Evolutionary conservation across 2,797 vertebrate genomes (phyloP).

Genomic region (Anolis apletophallus): DNA sequence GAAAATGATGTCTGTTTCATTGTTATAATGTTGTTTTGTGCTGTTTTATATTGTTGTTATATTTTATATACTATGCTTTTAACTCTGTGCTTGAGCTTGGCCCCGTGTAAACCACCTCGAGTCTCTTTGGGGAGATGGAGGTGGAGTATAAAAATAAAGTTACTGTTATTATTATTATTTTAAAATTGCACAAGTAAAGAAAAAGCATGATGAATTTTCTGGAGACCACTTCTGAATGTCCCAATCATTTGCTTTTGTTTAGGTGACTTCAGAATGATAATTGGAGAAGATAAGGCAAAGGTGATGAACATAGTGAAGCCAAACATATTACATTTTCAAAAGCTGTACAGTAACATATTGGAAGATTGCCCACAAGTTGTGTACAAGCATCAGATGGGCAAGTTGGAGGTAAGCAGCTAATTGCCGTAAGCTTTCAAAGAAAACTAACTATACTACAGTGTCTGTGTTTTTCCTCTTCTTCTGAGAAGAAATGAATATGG

Average conservation of each 20-base stretch:
- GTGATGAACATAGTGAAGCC: constrained; percentile 92
- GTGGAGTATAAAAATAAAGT: no score
- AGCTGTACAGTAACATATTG: constrained; percentile 89
- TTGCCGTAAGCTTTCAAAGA: background rate
- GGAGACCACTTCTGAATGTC: no score
- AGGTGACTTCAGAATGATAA: constrained; percentile 97
- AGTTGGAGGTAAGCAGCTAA: constrained; percentile 86
- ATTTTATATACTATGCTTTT: no score
- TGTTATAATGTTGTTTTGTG: no score
- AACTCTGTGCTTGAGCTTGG: no score
- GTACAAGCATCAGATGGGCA: constrained; percentile 90
- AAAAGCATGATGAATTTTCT: no score
- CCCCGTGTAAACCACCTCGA: no score
- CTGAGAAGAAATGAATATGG: background rate
- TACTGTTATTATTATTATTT: no score
- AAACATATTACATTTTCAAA: constrained; percentile 88
- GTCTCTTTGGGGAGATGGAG: no score
- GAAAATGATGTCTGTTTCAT: no score
- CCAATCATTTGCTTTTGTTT: constrained; percentile 15
- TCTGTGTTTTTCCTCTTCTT: background rate
- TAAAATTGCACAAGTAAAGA: no score
- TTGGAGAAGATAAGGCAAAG: constrained; percentile 93
- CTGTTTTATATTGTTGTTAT: no score
- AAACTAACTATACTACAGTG: constrained; percentile 6
- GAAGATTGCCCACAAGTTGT: constrained; percentile 92